phyloP scores from a whole-genome alignment of 2,113 vertebrate genomes.

The Phaethon lepturus region DNA sequence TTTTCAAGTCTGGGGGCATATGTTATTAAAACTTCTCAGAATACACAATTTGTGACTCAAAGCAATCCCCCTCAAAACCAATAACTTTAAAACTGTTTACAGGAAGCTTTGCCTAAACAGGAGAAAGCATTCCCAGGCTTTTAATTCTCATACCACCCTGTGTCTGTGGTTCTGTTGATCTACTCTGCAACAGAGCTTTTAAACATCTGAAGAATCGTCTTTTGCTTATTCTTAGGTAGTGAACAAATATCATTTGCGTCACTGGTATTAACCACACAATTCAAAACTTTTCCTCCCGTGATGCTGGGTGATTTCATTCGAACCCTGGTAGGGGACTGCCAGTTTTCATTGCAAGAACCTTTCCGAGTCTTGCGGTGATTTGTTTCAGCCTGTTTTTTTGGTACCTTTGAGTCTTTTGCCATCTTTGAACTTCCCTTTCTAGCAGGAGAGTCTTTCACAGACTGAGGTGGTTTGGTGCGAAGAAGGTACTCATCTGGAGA shows the following conservation, averaged over 20 bases:
- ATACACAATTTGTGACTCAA: neutral
- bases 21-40: neutral
- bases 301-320: conserved; percentile 9
- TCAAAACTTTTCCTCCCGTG: conserved; percentile 59
- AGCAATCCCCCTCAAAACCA: neutral
- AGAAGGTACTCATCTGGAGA: conserved; percentile 85
- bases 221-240: conserved; percentile 71
- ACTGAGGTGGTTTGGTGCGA: conserved; percentile 58
- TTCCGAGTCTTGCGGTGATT: conserved; percentile 13
- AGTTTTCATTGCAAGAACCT: conserved; percentile 65
- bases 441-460: neutral
- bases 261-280: conserved; percentile 59
- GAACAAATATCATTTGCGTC: conserved; percentile 52
- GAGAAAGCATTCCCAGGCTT: neutral
- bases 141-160: rapidly evolving
- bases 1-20: neutral
- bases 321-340: conserved; percentile 48
- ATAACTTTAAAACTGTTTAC: neutral
- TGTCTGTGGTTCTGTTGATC: neutral
- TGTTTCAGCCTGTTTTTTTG: neutral
- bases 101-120: neutral
- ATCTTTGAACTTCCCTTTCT: conserved; percentile 1
- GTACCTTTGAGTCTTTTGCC: neutral
- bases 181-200: conserved; percentile 68
- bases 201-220: conserved; percentile 81